A percentile compares a stretch with the other conserved stretches of the same genome.
phyloP scores from a whole-genome alignment of 2,113 vertebrate genomes.

The Microcebus murinus region DNA sequence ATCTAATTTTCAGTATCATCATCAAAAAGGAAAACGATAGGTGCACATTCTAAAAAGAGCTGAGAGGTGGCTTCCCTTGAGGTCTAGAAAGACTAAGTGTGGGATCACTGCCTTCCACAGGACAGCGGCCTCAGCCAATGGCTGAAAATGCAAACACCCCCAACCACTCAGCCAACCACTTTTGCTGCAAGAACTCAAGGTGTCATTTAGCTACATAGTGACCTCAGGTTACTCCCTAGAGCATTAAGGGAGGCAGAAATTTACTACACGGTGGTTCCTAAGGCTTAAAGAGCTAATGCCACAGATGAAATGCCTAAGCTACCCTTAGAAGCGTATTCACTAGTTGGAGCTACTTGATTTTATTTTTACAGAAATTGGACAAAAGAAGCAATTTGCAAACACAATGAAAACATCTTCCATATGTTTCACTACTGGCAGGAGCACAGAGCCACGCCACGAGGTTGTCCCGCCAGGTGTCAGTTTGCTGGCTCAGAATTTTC shows the following conservation, averaged over 20 bases:
- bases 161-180: not conserved
- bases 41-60: not conserved
- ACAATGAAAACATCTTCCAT: not conserved
- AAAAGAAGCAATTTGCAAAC: not conserved
- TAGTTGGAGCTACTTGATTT: not conserved
- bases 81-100: not conserved
- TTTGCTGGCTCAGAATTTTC: not conserved
- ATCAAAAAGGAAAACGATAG: not conserved
- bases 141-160: not conserved
- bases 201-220: not conserved
- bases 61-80: not conserved
- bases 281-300: not conserved
- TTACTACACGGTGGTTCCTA: not conserved
- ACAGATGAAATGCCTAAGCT: not conserved
- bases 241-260: not conserved
- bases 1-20: not conserved
- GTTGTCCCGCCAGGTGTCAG: too few species aligned
- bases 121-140: not conserved
- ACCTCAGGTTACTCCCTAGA: not conserved
- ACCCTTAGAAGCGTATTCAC: not conserved
- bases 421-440: not conserved
- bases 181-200: not conserved
- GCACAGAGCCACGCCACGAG: not conserved
- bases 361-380: conserved; percentile 35
- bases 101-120: not conserved